Evolutionary conservation across 2,113 vertebrate genomes (phyloP), one percentile per base, ranked within the genome.

Genomic region (Rynchops niger): DNA sequence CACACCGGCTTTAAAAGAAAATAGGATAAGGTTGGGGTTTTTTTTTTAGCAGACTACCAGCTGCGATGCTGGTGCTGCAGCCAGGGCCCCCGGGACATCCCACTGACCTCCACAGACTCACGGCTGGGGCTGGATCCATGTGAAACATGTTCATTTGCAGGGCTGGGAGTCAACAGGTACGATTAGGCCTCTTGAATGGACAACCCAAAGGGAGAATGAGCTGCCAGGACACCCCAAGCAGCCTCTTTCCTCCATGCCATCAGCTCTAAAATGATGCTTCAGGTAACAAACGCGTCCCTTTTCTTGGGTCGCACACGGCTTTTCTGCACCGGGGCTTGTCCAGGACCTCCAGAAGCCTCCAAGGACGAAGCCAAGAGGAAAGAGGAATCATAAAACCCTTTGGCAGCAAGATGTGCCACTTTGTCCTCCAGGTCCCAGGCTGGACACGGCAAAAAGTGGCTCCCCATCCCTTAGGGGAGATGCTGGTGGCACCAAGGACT

Each of bases 71-170:
- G 8, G 34, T n/a, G 30, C 53, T 42, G 61, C 61, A 55, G 20
- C 45, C 13, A 3, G 32, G 78, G 17, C 9, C 19, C 21, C 38
- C 2, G 0, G 14, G 42, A 42, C 62, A 74, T 45, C 7, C 45
- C 70, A 76, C 12, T 2, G 4, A 42, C 49, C 32, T 23, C 77
- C 53, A 55, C 47, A 55, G 70, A 21, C 49, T 50, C 47, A 34
- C 32, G 1, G 0, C 1, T 49, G 63, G 49, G 32, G 49, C 63
- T 50, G 22, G 27, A 11, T 69, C 53, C n/a, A 36, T 2, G 4
- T 14, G 53, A 62, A 62, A 63, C 21, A 34, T 2, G 0, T 34
- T 67, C 21, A 27, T 69, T 69, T 69, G 42, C 36, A 65, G 71
- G 30, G 19, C 36, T 77, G 63, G 78, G 36, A 50, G 49, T 38